These are phyloP conservation scores for Caenorhabditis sinica DNA, from an alignment of 2,888 invertebrate species.

Conservation along the genomic window DNA sequence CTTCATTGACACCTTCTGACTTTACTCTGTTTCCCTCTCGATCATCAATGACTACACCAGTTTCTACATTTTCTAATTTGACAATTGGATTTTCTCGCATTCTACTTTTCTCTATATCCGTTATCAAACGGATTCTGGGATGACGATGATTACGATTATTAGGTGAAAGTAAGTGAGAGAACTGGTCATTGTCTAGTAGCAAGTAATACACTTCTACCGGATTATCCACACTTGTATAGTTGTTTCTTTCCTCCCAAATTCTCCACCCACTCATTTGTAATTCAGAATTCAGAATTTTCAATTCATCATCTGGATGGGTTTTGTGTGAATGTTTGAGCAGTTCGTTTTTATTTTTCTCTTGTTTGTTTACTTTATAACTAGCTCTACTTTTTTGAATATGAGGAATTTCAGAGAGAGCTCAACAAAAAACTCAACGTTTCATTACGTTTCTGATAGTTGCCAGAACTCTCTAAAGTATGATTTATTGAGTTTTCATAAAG, in stretches of 20 bases:
- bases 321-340: conserved; percentile 34
- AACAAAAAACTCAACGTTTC: too few relatives aligned
- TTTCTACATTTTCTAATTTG: conserved; percentile 13
- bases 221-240: conserved; percentile 55
- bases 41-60: conserved; percentile 12
- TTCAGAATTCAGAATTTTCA: conserved; percentile 42
- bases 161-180: conserved; percentile 8
- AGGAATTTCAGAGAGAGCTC: too few relatives aligned
- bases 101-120: conserved; percentile 9
- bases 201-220: conserved; percentile 29
- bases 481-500: too few relatives aligned
- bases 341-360: conserved; percentile 23
- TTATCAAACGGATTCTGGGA: conserved; percentile 17
- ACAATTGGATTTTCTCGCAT: background rate
- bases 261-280: conserved; percentile 34
- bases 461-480: too few relatives aligned
- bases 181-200: conserved; percentile 47
- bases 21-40: conserved; percentile 13
- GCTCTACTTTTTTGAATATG: background rate
- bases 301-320: conserved; percentile 23
- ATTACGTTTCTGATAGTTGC: too few relatives aligned
- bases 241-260: conserved; percentile 3
- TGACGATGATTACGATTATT: conserved; percentile 51
- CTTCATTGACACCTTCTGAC: conserved; percentile 63
- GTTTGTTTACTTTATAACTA: conserved; percentile 13